phyloP scores from a whole-genome alignment of 2,888 invertebrate species.

The Cosmorhoe ocellata region DNA sequence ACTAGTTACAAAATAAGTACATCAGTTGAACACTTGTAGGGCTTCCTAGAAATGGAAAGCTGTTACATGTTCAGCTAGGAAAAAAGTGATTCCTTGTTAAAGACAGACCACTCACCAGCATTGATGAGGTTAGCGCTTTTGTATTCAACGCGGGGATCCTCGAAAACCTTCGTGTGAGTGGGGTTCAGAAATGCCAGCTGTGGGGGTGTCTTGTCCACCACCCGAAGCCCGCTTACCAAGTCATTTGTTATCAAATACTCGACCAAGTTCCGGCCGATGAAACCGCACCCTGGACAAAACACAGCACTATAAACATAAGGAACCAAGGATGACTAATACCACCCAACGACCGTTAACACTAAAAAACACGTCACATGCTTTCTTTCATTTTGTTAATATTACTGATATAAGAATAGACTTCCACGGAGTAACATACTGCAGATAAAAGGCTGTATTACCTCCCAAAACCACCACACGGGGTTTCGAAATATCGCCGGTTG shows the following conservation, averaged over 20 bases:
- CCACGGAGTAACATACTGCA: neutral
- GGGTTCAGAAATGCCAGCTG: slow-evolving; percentile 95
- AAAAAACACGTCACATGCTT: slow-evolving; percentile 38
- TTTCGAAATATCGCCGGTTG: slow-evolving; percentile 74
- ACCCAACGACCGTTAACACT: slow-evolving; percentile 60
- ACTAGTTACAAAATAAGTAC: too few relatives aligned
- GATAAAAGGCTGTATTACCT: slow-evolving; percentile 53
- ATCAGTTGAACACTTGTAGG: too few relatives aligned
- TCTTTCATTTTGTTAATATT: neutral
- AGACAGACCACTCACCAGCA: slow-evolving; percentile 83
- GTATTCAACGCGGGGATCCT: slow-evolving; percentile 90
- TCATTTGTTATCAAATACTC: slow-evolving; percentile 90
- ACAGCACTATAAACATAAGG: slow-evolving; percentile 40
- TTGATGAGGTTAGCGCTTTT: slow-evolving; percentile 96
- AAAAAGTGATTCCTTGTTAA: neutral
- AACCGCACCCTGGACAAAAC: slow-evolving; percentile 91
- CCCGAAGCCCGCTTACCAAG: slow-evolving; percentile 87
- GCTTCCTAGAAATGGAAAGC: too few relatives aligned
- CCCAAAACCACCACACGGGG: slow-evolving; percentile 74
- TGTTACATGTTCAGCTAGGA: too few relatives aligned
- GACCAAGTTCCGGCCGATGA: slow-evolving; percentile 94
- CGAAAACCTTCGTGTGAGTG: slow-evolving; percentile 87
- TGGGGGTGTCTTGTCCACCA: slow-evolving; percentile 96
- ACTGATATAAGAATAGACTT: neutral
- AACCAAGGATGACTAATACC: slow-evolving; percentile 70